These are phyloP conservation scores for Cichladusa arquata DNA, from an alignment of 2,113 vertebrate genomes.

Conservation along the genomic window DNA sequence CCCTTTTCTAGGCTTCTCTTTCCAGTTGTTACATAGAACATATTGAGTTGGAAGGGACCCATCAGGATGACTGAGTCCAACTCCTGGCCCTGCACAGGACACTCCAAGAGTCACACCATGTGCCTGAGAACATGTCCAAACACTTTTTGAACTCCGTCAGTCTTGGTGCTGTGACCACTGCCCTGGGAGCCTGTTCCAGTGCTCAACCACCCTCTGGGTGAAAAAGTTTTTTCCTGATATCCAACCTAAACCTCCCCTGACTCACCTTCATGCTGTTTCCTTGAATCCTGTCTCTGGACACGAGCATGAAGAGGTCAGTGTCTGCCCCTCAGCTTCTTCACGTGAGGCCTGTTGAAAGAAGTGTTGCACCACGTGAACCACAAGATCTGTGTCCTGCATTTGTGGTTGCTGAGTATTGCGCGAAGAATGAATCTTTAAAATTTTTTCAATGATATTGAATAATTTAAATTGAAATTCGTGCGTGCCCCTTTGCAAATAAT, in stretches of 20 bases:
- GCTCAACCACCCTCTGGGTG: fast-evolving
- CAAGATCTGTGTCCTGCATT: fast-evolving
- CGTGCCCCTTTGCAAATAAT: background rate
- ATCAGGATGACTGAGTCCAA: fast-evolving
- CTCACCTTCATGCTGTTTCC: background rate
- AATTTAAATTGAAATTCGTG: background rate
- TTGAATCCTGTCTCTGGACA: background rate
- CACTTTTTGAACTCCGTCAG: background rate
- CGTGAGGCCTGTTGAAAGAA: fast-evolving
- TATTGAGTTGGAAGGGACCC: background rate
- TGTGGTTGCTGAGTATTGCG: fast-evolving
- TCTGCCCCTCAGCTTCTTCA: background rate
- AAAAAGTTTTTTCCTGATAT: background rate
- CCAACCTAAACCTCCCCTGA: background rate
- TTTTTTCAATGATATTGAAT: background rate
- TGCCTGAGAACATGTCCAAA: background rate
- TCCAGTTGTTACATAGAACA: background rate
- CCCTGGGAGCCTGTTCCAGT: background rate
- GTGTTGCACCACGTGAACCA: fast-evolving
- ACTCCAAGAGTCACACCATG: background rate
- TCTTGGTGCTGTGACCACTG: background rate
- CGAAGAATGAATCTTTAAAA: no score
- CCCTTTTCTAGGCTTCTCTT: background rate
- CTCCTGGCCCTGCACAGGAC: background rate
- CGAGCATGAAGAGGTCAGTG: background rate